Conservation (phyloP, 2,797 vertebrate species). For the Pseudomugil gertrudae region DNA sequence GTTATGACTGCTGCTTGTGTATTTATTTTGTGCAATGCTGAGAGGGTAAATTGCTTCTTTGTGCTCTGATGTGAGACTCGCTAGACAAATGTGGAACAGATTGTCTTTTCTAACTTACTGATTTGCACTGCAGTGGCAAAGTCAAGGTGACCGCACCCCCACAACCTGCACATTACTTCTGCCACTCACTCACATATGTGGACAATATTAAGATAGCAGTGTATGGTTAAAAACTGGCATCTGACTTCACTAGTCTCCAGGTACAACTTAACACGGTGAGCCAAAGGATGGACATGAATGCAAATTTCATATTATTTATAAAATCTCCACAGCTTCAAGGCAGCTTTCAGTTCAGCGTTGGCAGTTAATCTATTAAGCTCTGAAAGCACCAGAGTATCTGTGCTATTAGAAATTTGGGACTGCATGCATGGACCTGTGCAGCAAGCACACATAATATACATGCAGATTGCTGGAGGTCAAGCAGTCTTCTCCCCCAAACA, state of each 20-base stretch:
- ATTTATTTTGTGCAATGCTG: slow-evolving; percentile 67
- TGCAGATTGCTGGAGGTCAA: slow-evolving; percentile 37
- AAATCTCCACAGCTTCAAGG: slow-evolving; percentile 6
- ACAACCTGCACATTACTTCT: slow-evolving; percentile 24
- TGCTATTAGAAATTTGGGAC: slow-evolving; percentile 25
- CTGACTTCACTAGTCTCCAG: not conserved
- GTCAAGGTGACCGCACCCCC: slow-evolving; percentile 63
- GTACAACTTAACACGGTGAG: not conserved
- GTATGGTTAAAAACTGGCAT: slow-evolving; percentile 2
- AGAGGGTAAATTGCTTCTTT: slow-evolving; percentile 68
- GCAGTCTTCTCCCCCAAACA: slow-evolving; percentile 26
- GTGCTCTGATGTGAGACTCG: slow-evolving; percentile 63
- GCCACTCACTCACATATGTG: slow-evolving; percentile 6
- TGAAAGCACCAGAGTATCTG: slow-evolving; percentile 9
- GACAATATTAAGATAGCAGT: slow-evolving; percentile 3
- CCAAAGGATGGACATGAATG: slow-evolving; percentile 2
- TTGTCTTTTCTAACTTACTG: slow-evolving; percentile 60
- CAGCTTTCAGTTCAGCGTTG: slow-evolving; percentile 18
- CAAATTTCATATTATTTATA: slow-evolving; percentile 2
- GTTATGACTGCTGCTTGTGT: slow-evolving; percentile 55
- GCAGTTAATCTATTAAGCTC: slow-evolving; percentile 18
- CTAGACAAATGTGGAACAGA: slow-evolving; percentile 67
- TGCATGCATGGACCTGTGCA: slow-evolving; percentile 25
- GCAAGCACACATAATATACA: not conserved
- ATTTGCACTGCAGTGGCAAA: slow-evolving; percentile 51